Evolutionary conservation across 1,140 invertebrate genomes (phyloP).

Genomic region (Nephotettix cincticeps): DNA sequence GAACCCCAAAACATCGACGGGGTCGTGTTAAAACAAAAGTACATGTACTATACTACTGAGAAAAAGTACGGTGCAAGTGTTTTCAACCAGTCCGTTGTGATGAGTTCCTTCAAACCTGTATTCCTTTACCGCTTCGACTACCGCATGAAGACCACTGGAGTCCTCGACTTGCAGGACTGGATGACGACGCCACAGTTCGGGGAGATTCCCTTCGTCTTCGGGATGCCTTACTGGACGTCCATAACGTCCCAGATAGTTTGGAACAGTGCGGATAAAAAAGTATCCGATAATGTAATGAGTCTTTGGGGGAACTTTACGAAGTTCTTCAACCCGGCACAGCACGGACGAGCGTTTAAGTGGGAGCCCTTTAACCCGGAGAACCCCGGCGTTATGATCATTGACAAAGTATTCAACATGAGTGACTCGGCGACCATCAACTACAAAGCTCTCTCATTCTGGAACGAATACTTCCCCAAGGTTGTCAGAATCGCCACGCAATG

Average conservation of each 20-base stretch:
- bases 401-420: slow-evolving; percentile 71
- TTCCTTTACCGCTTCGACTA: slow-evolving; percentile 76
- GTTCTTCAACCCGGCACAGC: slow-evolving; percentile 65
- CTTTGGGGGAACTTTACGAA: slow-evolving; percentile 74
- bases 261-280: slow-evolving; percentile 71
- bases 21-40: slow-evolving; percentile 56
- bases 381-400: slow-evolving; percentile 67
- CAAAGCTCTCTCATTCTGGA: slow-evolving; percentile 77
- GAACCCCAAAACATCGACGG: slow-evolving; percentile 54
- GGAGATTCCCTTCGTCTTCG: slow-evolving; percentile 76
- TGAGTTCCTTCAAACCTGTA: slow-evolving; percentile 56
- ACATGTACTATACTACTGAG: slow-evolving; percentile 68
- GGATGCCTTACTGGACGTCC: slow-evolving; percentile 64
- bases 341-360: slow-evolving; percentile 65
- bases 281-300: slow-evolving; percentile 72
- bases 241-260: slow-evolving; percentile 55
- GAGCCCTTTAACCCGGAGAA: slow-evolving; percentile 60
- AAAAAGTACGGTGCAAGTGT: slow-evolving; percentile 69
- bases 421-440: slow-evolving; percentile 63
- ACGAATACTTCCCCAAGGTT: slow-evolving; percentile 74
- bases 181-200: slow-evolving; percentile 74
- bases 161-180: slow-evolving; percentile 67
- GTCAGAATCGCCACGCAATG: slow-evolving; percentile 30
- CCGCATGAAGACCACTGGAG: slow-evolving; percentile 62
- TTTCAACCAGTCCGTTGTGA: slow-evolving; percentile 60